These are phyloP conservation scores for Rostratula benghalensis DNA, from an alignment of 2,113 vertebrate genomes.

Conservation along the genomic window DNA sequence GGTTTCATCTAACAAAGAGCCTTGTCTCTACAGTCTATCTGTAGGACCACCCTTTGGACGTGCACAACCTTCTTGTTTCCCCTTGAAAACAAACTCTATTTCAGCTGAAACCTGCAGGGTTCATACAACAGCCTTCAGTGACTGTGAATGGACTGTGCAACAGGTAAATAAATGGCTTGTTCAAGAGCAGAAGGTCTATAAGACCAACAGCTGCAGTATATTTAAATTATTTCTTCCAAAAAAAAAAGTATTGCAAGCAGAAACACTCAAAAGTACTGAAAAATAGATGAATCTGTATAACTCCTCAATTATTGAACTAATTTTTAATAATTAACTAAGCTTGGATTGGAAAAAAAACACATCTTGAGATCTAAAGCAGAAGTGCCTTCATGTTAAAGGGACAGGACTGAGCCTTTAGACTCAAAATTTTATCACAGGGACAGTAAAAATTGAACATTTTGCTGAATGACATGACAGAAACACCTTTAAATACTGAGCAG, in stretches of 20 bases:
- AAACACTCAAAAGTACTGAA: conserved; percentile 52
- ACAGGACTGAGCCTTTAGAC: neutral
- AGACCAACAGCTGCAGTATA: neutral
- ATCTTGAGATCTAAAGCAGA: conserved; percentile 29
- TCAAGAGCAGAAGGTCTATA: neutral
- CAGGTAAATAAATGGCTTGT: neutral
- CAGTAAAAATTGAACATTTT: neutral
- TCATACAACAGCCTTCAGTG: neutral
- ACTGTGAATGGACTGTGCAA: neutral
- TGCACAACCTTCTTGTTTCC: neutral
- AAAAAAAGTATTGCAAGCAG: neutral
- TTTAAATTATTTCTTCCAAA: neutral
- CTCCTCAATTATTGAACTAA: conserved; percentile 55
- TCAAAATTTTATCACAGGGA: neutral
- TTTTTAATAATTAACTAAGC: conserved; percentile 62
- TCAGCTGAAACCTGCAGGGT: neutral
- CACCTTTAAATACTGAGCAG: neutral
- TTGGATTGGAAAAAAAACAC: neutral
- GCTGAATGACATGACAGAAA: neutral
- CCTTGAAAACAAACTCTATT: neutral
- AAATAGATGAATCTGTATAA: conserved; percentile 55
- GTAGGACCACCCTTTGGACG: neutral
- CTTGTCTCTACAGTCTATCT: neutral
- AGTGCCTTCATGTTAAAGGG: neutral
- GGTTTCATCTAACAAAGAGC: neutral